phyloP scores from a whole-genome alignment of 2,888 invertebrate species.

The Mamestra brassicae region DNA sequence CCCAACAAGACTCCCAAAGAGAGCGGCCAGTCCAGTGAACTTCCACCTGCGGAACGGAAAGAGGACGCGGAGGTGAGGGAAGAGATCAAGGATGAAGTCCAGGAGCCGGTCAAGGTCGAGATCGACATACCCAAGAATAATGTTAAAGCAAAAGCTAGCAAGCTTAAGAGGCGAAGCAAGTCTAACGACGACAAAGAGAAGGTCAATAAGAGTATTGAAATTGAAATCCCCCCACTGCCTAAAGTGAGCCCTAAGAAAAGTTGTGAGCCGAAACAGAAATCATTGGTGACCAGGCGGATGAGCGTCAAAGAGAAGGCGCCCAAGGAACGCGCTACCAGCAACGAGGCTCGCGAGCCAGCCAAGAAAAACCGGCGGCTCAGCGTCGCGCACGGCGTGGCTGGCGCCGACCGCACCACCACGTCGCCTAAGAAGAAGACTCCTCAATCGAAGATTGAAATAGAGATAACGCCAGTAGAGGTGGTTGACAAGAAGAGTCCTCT shows the following conservation, averaged over 20 bases:
- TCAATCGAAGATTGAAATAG: constrained; percentile 60
- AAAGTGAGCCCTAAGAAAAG: constrained; percentile 79
- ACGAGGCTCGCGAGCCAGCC: constrained; percentile 68
- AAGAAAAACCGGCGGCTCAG: constrained; percentile 67
- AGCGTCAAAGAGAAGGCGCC: constrained; percentile 72
- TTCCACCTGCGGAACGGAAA: constrained; percentile 92
- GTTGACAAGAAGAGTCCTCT: constrained; percentile 76
- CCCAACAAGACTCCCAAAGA: constrained; percentile 90
- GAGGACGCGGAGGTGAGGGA: constrained; percentile 91
- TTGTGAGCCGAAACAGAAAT: constrained; percentile 76
- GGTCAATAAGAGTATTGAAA: constrained; percentile 62
- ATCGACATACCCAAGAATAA: constrained; percentile 71
- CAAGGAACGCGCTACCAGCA: constrained; percentile 65
- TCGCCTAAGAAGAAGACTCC: constrained; percentile 74
- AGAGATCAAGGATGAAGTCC: constrained; percentile 65
- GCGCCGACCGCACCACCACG: constrained; percentile 60
- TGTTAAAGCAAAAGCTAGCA: constrained; percentile 71
- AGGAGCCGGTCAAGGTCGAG: constrained; percentile 6
- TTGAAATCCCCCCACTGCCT: constrained; percentile 57
- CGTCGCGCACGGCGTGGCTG: constrained; percentile 56
- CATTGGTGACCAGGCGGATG: constrained; percentile 65
- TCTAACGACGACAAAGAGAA: constrained; percentile 83
- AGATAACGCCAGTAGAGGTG: constrained; percentile 66
- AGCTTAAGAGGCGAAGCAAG: constrained; percentile 70
- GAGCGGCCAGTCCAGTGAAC: constrained; percentile 91